Evolutionary conservation across 2,113 vertebrate species (phyloP).

Genomic region (Cyprinodon variegatus): DNA sequence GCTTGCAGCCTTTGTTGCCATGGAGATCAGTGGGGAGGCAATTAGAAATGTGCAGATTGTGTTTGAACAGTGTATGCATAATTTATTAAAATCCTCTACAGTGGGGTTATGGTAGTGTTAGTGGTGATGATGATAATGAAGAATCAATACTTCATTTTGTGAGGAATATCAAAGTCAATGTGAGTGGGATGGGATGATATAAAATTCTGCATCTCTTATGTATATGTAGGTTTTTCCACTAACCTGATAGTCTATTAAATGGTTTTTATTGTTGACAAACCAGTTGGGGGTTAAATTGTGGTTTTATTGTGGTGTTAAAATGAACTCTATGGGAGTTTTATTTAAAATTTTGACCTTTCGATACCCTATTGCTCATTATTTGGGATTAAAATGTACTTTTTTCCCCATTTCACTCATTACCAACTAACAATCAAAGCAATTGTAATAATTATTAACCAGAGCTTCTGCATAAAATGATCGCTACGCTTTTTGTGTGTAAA

Average conservation of each 20-base stretch:
- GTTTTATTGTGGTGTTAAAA: not conserved
- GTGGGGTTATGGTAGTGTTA: conserved; percentile 19
- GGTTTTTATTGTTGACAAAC: not conserved
- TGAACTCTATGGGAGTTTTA: not conserved
- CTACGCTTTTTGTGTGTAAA: not conserved
- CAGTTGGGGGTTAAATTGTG: not conserved
- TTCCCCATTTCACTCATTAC: not conserved
- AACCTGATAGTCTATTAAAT: not conserved
- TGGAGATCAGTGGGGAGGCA: conserved; percentile 71
- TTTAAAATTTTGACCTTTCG: not conserved
- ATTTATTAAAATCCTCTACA: conserved; percentile 62
- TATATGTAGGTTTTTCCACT: not conserved
- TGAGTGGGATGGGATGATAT: conserved; percentile 1
- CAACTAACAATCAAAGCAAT: not conserved
- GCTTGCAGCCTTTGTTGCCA: conserved; percentile 66
- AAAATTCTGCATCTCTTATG: not conserved
- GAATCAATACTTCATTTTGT: conserved; percentile 48
- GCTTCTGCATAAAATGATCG: not conserved
- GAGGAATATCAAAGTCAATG: conserved; percentile 10
- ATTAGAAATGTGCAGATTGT: conserved; percentile 60
- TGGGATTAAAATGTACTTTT: not conserved
- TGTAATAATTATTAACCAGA: not conserved
- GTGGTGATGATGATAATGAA: conserved; percentile 9
- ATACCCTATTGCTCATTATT: not conserved
- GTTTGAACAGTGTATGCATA: conserved; percentile 67